phyloP scores from a whole-genome alignment of 2,113 vertebrate species.

The Platysternon megacephalum region DNA sequence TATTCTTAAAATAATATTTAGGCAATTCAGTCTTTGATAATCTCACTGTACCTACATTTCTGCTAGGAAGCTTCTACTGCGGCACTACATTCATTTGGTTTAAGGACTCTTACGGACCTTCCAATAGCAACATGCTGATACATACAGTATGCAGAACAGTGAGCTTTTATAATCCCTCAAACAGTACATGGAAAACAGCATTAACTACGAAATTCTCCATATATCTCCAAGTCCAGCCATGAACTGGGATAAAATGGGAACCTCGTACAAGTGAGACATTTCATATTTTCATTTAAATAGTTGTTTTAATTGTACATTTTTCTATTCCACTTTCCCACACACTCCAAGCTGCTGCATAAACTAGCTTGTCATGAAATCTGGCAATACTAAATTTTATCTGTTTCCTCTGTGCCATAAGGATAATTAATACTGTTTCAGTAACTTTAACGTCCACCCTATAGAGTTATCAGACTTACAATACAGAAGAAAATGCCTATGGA shows the following conservation, averaged over 20 bases:
- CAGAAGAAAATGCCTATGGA: not conserved
- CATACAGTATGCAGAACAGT: rapidly evolving
- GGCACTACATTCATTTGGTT: not conserved
- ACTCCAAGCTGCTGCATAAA: not conserved
- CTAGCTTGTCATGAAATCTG: not conserved
- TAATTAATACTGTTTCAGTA: not conserved
- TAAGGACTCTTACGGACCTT: not conserved
- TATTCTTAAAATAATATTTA: conserved; percentile 23
- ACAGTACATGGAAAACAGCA: not conserved
- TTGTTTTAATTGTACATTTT: not conserved
- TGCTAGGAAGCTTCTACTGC: not conserved
- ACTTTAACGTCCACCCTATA: not conserved
- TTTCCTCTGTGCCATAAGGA: not conserved
- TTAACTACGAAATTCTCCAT: not conserved
- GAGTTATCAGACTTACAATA: not conserved
- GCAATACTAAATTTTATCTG: not conserved
- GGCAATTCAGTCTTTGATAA: not conserved
- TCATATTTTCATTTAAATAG: not conserved
- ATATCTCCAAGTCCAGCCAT: not conserved
- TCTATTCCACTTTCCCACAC: rapidly evolving
- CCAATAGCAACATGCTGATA: not conserved
- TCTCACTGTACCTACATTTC: not conserved
- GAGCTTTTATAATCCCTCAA: not conserved
- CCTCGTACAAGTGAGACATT: not conserved
- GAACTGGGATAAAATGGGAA: not conserved